Evolutionary conservation across 2,113 vertebrate genomes (phyloP).

Genomic region (Percina caprodes): DNA sequence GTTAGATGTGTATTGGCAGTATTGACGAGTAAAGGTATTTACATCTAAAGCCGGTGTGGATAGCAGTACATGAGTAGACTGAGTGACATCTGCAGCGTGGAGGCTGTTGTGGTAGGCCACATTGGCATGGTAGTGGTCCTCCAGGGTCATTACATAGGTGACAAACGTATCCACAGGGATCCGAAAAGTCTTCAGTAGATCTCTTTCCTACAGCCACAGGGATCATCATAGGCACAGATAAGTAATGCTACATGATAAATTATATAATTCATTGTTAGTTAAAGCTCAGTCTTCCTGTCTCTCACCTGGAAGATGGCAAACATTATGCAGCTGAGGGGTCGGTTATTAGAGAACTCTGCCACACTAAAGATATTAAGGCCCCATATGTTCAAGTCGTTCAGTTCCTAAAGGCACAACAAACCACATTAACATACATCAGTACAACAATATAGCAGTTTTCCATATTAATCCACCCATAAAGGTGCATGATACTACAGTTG

Average conservation of each 20-base stretch:
- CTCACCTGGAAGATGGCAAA: slow-evolving; percentile 93
- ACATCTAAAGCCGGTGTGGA: slow-evolving; percentile 92
- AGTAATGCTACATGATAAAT: neutral
- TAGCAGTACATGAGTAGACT: slow-evolving; percentile 94
- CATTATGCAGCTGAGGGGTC: slow-evolving; percentile 93
- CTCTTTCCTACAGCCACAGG: slow-evolving; percentile 86
- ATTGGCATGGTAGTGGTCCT: slow-evolving; percentile 94
- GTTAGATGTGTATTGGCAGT: neutral
- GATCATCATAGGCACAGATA: neutral
- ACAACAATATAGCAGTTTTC: neutral
- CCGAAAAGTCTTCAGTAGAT: slow-evolving; percentile 91
- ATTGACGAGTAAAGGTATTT: slow-evolving; percentile 56
- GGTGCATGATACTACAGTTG: neutral
- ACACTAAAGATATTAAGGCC: slow-evolving; percentile 95
- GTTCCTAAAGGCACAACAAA: slow-evolving; percentile 82
- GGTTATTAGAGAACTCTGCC: slow-evolving; percentile 91
- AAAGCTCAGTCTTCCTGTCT: neutral
- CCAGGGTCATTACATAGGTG: slow-evolving; percentile 92
- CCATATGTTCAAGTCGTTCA: slow-evolving; percentile 94
- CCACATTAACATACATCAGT: neutral
- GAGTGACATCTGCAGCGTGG: slow-evolving; percentile 93
- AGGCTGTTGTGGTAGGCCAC: slow-evolving; percentile 97
- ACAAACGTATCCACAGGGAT: slow-evolving; percentile 93
- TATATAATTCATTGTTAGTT: neutral
- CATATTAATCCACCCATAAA: neutral